Evolutionary conservation across 2,797 vertebrate genomes (phyloP).

Genomic region (Numenius phaeopus): DNA sequence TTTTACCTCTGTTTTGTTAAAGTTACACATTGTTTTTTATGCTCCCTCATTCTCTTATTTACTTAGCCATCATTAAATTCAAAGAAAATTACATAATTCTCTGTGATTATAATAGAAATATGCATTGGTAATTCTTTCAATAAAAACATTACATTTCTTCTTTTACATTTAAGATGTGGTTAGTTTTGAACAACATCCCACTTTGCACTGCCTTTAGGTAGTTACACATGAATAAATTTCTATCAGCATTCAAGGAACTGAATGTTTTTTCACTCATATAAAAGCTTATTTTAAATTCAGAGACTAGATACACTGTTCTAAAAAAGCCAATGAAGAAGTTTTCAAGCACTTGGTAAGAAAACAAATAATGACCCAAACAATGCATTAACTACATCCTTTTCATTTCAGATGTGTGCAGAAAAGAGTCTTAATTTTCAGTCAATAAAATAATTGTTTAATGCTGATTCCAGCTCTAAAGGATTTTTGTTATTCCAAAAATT

Average conservation of each 20-base stretch:
- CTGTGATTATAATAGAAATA: constrained; percentile 72
- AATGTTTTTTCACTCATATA: neutral
- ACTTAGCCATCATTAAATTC: constrained; percentile 77
- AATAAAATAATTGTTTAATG: neutral
- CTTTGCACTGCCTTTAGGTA: constrained; percentile 59
- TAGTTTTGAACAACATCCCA: constrained; percentile 70
- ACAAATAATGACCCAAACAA: neutral
- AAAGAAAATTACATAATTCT: constrained; percentile 15
- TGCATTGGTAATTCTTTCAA: constrained; percentile 46
- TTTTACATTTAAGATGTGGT: neutral
- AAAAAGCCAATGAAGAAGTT: neutral
- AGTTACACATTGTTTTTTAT: neutral
- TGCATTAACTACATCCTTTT: neutral
- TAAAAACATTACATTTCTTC: constrained; percentile 32
- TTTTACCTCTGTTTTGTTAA: constrained; percentile 71
- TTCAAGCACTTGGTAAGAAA: neutral
- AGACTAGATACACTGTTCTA: neutral
- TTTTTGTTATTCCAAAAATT: neutral
- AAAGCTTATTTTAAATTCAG: neutral
- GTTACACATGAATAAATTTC: constrained; percentile 20
- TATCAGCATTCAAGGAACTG: neutral
- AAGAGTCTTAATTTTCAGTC: neutral
- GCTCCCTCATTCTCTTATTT: neutral
- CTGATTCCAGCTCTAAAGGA: neutral
- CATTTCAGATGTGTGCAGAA: neutral